Percentiles rank a stretch among this genome's conserved stretches.
These are phyloP conservation scores for Haemorhous mexicanus DNA, from an alignment of 2,113 vertebrate genomes.

Conservation along the genomic window DNA sequence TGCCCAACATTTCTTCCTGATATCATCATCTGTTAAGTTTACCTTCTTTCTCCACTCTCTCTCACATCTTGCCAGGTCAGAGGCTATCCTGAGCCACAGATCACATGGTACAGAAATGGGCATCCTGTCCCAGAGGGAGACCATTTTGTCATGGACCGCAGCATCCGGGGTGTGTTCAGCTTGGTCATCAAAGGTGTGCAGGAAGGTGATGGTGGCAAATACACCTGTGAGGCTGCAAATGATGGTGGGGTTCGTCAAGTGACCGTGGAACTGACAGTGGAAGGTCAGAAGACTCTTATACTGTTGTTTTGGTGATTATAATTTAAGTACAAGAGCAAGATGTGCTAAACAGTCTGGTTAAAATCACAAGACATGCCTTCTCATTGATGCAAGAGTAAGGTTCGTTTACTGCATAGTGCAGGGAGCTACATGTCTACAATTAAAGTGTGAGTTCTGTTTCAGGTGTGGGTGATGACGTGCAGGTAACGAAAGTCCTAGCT, in stretches of 20 bases:
- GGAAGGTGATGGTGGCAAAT: conserved; percentile 82
- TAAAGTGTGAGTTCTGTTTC: background rate
- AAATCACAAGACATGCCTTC: background rate
- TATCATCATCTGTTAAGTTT: conserved; percentile 18
- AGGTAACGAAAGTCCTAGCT: background rate
- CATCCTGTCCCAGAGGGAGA: conserved; percentile 75
- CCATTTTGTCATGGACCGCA: conserved; percentile 66
- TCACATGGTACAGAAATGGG: conserved; percentile 88
- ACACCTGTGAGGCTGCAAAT: conserved; percentile 87
- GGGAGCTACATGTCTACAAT: background rate
- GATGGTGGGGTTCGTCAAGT: conserved; percentile 83
- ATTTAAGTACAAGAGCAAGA: background rate
- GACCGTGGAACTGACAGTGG: conserved; percentile 86
- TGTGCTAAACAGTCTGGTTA: background rate
- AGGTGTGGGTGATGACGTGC: background rate
- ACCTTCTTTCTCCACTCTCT: background rate
- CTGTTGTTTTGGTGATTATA: background rate
- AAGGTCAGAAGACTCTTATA: conserved; percentile 70
- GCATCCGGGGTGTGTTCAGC: conserved; percentile 83
- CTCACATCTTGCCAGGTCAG: conserved; percentile 76
- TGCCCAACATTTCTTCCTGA: conserved; percentile 53
- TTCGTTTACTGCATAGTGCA: background rate
- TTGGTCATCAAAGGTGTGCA: conserved; percentile 77
- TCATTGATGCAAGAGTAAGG: background rate
- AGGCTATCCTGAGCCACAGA: conserved; percentile 85